A percentile compares a stretch with the other conserved stretches of the same genome.
phyloP scores from a whole-genome alignment of 1,140 invertebrate species.

The Dendrolimus kikuchii region DNA sequence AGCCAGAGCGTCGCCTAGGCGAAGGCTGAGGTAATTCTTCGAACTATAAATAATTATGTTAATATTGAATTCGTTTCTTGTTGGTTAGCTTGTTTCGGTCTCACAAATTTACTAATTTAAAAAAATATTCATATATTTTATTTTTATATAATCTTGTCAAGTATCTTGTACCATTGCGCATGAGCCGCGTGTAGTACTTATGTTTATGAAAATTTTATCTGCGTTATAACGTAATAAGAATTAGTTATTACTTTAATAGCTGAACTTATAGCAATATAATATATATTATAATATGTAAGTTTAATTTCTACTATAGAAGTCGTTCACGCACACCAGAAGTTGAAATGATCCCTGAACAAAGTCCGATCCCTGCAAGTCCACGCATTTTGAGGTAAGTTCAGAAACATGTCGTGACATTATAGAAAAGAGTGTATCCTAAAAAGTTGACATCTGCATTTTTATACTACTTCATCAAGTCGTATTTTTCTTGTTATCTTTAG shows the following conservation, averaged over 20 bases:
- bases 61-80: not conserved
- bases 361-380: slow-evolving; percentile 22
- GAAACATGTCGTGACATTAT: no score
- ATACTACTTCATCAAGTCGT: slow-evolving; percentile 1
- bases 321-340: slow-evolving; percentile 48
- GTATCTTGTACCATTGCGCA: no score
- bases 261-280: not conserved
- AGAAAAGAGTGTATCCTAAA: no score
- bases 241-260: no score
- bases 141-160: no score
- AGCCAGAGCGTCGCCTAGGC: slow-evolving; percentile 21
- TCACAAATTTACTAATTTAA: no score
- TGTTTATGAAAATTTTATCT: no score
- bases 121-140: no score
- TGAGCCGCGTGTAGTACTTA: no score
- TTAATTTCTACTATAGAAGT: slow-evolving; percentile 23
- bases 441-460: not conserved
- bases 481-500: slow-evolving; percentile 23
- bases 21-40: slow-evolving; percentile 26
- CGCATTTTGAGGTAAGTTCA: slow-evolving; percentile 35
- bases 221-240: no score
- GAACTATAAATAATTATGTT: not conserved
- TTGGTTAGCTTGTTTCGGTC: no score
- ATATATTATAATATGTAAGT: not conserved
- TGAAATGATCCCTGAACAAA: slow-evolving; percentile 25